Conservation (phyloP, 1,140 invertebrate genomes). For the Metaphire vulgaris region DNA sequence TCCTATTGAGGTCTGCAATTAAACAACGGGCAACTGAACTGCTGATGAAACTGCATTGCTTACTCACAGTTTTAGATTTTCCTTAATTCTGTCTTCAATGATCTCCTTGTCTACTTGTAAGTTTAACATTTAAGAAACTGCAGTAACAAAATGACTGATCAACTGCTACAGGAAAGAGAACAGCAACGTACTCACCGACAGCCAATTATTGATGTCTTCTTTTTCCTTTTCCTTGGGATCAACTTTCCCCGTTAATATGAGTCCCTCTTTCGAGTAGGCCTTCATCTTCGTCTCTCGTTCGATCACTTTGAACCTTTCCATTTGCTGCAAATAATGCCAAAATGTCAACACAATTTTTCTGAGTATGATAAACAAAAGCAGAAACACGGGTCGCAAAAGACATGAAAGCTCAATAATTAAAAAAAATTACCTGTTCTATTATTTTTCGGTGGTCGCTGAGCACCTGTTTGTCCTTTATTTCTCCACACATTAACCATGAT, state of each 20-base stretch:
- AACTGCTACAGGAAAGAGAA: not conserved
- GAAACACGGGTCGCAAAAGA: no score
- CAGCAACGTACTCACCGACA: conserved; percentile 72
- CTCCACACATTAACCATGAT: conserved; percentile 97
- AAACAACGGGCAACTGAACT: conserved; percentile 20
- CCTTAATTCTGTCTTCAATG: not conserved
- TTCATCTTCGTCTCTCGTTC: conserved; percentile 99
- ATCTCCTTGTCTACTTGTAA: not conserved
- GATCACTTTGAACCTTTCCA: conserved; percentile 99
- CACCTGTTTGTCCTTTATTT: conserved; percentile 97
- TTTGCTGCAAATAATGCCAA: conserved; percentile 67
- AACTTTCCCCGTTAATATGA: conserved; percentile 93
- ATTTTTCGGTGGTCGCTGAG: conserved; percentile 92
- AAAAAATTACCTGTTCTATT: conserved; percentile 90
- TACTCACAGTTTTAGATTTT: not conserved
- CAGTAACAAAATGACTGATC: not conserved
- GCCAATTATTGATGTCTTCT: conserved; percentile 90
- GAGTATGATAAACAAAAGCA: no score
- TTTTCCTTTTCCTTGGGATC: conserved; percentile 96
- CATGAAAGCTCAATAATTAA: no score
- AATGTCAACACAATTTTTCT: conserved; percentile 25
- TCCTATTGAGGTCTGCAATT: conserved; percentile 49
- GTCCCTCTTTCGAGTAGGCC: conserved; percentile 97
- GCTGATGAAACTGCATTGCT: not conserved
- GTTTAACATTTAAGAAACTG: not conserved